Evolutionary conservation across 2,797 vertebrate species (phyloP), one percentile per base, ranked within the genome.

Genomic region (Chloroceryle amazona): DNA sequence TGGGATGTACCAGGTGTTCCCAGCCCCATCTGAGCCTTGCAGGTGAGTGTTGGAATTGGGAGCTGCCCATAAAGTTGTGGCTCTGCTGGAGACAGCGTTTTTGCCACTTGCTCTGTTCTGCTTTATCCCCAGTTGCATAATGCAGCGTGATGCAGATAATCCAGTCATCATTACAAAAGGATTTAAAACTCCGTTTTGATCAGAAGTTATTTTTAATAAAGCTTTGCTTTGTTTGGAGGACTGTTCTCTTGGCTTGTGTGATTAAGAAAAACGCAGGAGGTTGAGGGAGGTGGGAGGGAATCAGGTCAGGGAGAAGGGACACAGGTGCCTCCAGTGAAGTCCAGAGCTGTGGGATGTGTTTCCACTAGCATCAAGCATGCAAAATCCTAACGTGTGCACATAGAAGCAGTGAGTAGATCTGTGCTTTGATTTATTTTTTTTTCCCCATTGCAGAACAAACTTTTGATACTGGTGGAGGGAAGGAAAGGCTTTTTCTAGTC

Each of bases 141-240:
- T 41, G 39, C 88, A 80, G 75, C 1, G 0, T 90, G 92, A 93
- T 85, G 51, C 1, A 0, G 89, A 89, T 97, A 96, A 95, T 95
- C 94, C 14, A 0, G 44, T 86, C 74, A 29, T 86, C 23, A 6
- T 84, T 86, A 84, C 90, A 90, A 67, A 75, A 68, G 82, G 88
- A 91, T 95, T 96, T 91, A 29, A 95, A 94, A 67, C 28, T 91
- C 47, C 25, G 74, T 96, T 91, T 81, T 49, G 92, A 93, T 95
- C 23, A 0, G 61, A 75, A 87, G 73, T 97, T 4, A 79, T 95
- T 85, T 96, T 90, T 78, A 75, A 92, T 96, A 94, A 85, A 93
- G 68, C 63, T 81, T 86, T 89, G 37, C 44, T 41, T 85, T 92
- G 57, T 46, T 88, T 86, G 55, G 49, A 72, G 54, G 35, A 19